Conservation (phyloP, 2,797 vertebrate species). For the Parauchenoglanis ngamensis region DNA sequence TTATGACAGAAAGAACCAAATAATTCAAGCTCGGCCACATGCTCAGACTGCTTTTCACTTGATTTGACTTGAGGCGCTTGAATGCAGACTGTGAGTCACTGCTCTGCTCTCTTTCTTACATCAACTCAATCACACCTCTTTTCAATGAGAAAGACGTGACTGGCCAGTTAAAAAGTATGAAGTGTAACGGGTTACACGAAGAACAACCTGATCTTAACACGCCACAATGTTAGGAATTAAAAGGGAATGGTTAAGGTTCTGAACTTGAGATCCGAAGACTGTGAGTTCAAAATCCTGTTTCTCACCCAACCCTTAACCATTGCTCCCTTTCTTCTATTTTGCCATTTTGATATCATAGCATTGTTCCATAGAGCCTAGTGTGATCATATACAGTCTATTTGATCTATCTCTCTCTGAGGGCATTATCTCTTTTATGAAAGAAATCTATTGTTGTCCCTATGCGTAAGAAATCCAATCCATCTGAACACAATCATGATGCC, state of each 20-base stretch:
- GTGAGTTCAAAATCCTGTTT: background rate
- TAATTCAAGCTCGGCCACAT: slow-evolving; percentile 1
- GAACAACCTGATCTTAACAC: background rate
- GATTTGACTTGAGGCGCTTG: slow-evolving; percentile 8
- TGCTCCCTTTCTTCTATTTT: background rate
- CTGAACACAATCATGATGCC: slow-evolving; percentile 3
- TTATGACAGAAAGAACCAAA: background rate
- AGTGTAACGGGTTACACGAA: background rate
- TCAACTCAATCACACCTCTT: background rate
- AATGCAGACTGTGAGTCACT: background rate
- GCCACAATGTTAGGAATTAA: background rate
- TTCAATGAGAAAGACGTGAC: slow-evolving; percentile 12
- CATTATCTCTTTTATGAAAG: slow-evolving; percentile 13
- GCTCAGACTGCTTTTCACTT: slow-evolving; percentile 23
- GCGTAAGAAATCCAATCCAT: slow-evolving; percentile 28
- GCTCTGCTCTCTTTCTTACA: background rate
- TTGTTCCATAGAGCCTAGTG: background rate
- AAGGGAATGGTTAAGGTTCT: background rate
- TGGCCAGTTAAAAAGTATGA: background rate
- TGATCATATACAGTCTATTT: slow-evolving; percentile 13
- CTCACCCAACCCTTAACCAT: background rate
- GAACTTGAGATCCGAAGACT: too few species aligned
- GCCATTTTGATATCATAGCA: background rate
- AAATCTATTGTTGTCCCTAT: slow-evolving; percentile 24
- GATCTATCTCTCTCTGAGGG: slow-evolving; percentile 12